Evolutionary conservation across 1,140 invertebrate genomes (phyloP).

Genomic region (Patella vulgata): DNA sequence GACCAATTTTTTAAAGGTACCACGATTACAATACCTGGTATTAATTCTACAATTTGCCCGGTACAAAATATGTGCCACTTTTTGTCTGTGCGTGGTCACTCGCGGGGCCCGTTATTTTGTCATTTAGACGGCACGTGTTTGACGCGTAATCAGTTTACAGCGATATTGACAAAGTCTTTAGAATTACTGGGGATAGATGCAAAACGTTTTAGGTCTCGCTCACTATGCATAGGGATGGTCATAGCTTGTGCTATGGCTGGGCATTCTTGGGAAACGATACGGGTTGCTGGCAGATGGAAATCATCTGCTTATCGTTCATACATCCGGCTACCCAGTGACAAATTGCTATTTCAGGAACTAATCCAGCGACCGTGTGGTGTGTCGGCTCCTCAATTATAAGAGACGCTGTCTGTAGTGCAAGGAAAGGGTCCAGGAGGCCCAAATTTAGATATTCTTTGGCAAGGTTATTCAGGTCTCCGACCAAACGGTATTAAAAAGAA

Average conservation of each 20-base stretch:
- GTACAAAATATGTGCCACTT: neutral
- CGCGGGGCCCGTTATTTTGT: neutral
- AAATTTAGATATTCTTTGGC: too few relatives aligned
- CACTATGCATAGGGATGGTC: conserved; percentile 22
- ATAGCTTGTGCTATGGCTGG: conserved; percentile 11
- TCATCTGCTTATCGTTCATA: neutral
- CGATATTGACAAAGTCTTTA: conserved; percentile 16
- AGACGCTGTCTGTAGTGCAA: too few relatives aligned
- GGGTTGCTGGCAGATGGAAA: conserved; percentile 20
- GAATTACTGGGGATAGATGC: neutral
- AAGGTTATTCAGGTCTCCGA: too few relatives aligned
- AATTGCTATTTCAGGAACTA: too few relatives aligned
- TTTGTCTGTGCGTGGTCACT: neutral
- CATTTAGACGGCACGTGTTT: conserved; percentile 8
- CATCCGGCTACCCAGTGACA: neutral
- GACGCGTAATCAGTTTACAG: conserved; percentile 23
- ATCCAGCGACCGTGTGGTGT: too few relatives aligned
- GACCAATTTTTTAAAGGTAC: conserved; percentile 11
- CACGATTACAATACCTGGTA: neutral
- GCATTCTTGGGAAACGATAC: neutral
- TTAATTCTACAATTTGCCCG: neutral
- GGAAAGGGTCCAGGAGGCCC: too few relatives aligned
- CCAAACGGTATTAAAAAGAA: too few relatives aligned
- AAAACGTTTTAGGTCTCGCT: conserved; percentile 7
- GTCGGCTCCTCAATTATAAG: too few relatives aligned